Evolutionary conservation across 2,888 invertebrate genomes (phyloP), one percentile per base, ranked within the genome.

Genomic region (Pollenia labialis): DNA sequence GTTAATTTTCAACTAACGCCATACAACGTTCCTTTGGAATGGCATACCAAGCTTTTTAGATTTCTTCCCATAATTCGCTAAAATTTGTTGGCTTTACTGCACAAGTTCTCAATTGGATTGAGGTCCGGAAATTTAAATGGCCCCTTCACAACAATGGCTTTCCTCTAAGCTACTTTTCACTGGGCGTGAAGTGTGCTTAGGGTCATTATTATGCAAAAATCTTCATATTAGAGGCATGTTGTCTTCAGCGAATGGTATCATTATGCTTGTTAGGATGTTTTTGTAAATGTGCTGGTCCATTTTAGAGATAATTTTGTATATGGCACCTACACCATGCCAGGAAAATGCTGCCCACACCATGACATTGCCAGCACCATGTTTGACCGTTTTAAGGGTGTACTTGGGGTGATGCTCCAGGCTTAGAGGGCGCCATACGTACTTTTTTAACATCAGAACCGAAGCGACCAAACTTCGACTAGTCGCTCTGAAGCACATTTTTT

Each of bases 181-280:
- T 54, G 52, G 14, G 56, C 77, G 40, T 68, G 48, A 77, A 68
- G 66, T 77, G 16, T 56, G 60, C 56, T 48, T 48, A 48, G 11
- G 48, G 48, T 48, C 48, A 48, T 10, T 48, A 48, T 4, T 0
- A 48, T 48, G 68, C 75, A 76, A 40, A 60, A 44, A 46, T 14
- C 9, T 50, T 18, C 77, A 66, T 2, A 54, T 66, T 40, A 77
- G 54, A 50, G 54, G 56, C 66, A 66, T 56, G 3, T 23, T 23
- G 23, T 23, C 23, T 1, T 23, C 2, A 23, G 23, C 23, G 23
- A 23, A 23, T 23, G 2, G 23, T 23, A 23, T 23, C 23, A 23
- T 23, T 23, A 23, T 23, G 23, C 23, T 23, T 23, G 23, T 23
- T 23, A 23, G 23, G 23, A 23, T 23, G 23, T 42, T 44, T 79